Conservation (phyloP, 2,113 vertebrate genomes). For the Alethe diademata region DNA sequence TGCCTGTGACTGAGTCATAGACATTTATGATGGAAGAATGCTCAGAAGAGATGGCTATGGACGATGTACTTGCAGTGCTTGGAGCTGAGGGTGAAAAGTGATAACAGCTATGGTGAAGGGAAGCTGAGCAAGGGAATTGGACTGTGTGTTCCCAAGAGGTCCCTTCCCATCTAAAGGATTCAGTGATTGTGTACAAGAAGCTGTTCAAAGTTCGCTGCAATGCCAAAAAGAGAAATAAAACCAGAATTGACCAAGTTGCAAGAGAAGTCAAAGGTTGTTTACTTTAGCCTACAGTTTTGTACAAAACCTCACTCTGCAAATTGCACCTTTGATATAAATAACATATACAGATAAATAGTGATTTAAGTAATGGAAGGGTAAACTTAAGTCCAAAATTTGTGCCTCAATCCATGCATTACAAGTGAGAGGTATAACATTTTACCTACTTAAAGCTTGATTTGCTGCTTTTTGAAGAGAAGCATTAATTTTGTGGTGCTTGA, state of each 20-base stretch:
- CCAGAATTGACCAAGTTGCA: background rate
- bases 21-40: rapidly evolving
- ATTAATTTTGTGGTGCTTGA: background rate
- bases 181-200: background rate
- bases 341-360: background rate
- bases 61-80: background rate
- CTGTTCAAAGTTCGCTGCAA: background rate
- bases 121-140: background rate
- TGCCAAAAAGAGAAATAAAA: background rate
- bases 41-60: background rate
- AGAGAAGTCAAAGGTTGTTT: background rate
- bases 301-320: background rate
- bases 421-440: background rate
- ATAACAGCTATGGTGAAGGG: background rate
- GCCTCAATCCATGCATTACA: background rate
- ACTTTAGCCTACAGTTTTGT: background rate
- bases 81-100: background rate
- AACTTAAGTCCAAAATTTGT: background rate
- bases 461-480: background rate
- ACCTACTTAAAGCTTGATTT: background rate
- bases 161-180: background rate
- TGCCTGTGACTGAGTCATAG: background rate
- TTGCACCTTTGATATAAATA: background rate
- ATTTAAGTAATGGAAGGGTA: background rate
- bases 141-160: background rate